Conservation (phyloP, 2,797 vertebrate species). For the Hemibagrus guttatus region DNA sequence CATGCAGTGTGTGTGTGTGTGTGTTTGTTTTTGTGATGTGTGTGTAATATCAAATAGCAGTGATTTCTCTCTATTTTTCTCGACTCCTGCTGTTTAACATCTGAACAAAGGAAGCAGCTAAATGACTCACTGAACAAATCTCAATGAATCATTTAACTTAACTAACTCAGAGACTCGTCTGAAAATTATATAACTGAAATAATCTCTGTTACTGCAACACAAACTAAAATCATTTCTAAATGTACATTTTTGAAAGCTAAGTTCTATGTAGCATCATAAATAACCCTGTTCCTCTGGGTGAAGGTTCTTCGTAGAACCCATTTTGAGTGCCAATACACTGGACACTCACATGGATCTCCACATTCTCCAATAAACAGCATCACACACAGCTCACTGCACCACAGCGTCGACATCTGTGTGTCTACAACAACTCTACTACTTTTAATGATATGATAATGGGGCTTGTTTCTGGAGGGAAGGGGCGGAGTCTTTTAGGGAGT, state of each 20-base stretch:
- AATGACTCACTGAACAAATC: background rate
- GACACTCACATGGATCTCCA: background rate
- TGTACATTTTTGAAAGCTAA: background rate
- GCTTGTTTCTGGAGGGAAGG: background rate
- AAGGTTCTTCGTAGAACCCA: background rate
- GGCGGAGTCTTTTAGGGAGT: background rate
- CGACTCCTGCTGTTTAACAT: background rate
- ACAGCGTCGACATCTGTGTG: background rate
- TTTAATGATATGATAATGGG: background rate
- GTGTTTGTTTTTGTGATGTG: too few relatives aligned
- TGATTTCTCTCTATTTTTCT: background rate
- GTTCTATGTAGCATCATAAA: background rate
- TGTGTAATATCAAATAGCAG: background rate
- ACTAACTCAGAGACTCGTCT: background rate
- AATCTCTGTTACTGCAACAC: too few relatives aligned
- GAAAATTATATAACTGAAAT: background rate
- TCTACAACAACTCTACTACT: background rate
- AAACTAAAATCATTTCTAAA: background rate
- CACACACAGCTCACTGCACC: background rate
- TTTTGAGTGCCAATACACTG: background rate
- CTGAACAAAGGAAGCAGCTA: background rate
- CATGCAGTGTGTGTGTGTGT: background rate
- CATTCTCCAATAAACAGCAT: background rate
- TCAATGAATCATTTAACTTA: background rate
- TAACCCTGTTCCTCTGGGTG: background rate